Evolutionary conservation across 2,113 vertebrate genomes (phyloP).

Genomic region (Hemichromis elongatus): DNA sequence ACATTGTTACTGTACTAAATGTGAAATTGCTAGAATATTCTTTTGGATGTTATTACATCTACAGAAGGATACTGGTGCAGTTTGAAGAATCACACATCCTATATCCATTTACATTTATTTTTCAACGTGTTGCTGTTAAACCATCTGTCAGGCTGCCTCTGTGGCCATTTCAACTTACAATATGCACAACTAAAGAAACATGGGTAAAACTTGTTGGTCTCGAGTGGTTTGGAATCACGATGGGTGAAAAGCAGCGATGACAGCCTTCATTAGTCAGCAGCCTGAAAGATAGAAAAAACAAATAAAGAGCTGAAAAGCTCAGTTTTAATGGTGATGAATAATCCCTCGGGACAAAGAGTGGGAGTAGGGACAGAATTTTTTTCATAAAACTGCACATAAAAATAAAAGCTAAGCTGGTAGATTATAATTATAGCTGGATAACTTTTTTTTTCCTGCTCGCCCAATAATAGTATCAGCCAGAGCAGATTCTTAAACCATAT

Average conservation of each 20-base stretch:
- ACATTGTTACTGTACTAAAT: neutral
- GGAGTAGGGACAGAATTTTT: neutral
- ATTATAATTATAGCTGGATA: neutral
- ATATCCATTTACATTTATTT: neutral
- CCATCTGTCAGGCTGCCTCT: neutral
- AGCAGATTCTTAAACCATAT: neutral
- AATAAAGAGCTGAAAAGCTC: slow-evolving; percentile 18
- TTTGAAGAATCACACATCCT: neutral
- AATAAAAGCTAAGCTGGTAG: neutral
- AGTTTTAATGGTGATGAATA: slow-evolving; percentile 45
- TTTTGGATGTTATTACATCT: neutral
- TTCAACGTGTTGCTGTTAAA: neutral
- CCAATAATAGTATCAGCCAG: neutral
- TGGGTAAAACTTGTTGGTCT: neutral
- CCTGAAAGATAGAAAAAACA: slow-evolving; percentile 13
- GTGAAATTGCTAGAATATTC: neutral
- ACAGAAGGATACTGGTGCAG: neutral
- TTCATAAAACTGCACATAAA: neutral
- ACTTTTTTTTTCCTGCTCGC: neutral
- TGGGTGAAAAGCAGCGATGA: slow-evolving; percentile 29
- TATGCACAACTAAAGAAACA: neutral
- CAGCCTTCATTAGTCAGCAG: slow-evolving; percentile 50
- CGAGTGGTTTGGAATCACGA: slow-evolving; percentile 1
- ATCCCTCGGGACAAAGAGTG: slow-evolving; percentile 9
- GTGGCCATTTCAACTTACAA: neutral